A percentile compares a stretch with the other conserved stretches of the same genome.
These are phyloP conservation scores for Lagocephalus sceleratus DNA, from an alignment of 2,797 vertebrate genomes.

Conservation along the genomic window DNA sequence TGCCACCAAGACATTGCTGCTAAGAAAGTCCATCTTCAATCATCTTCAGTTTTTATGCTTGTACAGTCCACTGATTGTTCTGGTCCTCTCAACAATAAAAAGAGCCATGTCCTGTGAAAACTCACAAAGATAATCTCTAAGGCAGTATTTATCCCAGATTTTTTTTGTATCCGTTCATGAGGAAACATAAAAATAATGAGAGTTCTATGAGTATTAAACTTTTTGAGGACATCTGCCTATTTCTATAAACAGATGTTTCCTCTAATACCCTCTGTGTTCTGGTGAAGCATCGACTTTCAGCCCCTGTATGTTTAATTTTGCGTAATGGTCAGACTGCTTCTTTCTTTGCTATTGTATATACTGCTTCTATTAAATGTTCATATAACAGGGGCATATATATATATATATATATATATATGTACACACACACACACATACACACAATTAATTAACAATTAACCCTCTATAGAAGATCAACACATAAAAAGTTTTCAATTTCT, in stretches of 20 bases:
- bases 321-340: background rate
- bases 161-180: no score
- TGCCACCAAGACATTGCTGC: no score
- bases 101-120: background rate
- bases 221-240: conserved; percentile 45
- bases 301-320: background rate
- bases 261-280: conserved; percentile 34
- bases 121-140: conserved; percentile 12
- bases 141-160: conserved; percentile 21
- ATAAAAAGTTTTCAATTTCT: conserved; percentile 15
- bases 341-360: background rate
- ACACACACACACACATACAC: no score
- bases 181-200: conserved; percentile 20
- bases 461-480: conserved; percentile 1
- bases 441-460: conserved; percentile 17
- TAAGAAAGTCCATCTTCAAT: background rate
- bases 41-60: no score
- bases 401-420: background rate
- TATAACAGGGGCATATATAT: background rate
- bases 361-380: background rate
- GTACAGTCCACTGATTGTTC: background rate
- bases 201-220: conserved; percentile 34
- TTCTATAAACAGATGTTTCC: conserved; percentile 54
- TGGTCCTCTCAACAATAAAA: no score
- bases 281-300: conserved; percentile 7